Conservation (phyloP, 2,113 vertebrate genomes). For the Megaleporinus macrocephalus region DNA sequence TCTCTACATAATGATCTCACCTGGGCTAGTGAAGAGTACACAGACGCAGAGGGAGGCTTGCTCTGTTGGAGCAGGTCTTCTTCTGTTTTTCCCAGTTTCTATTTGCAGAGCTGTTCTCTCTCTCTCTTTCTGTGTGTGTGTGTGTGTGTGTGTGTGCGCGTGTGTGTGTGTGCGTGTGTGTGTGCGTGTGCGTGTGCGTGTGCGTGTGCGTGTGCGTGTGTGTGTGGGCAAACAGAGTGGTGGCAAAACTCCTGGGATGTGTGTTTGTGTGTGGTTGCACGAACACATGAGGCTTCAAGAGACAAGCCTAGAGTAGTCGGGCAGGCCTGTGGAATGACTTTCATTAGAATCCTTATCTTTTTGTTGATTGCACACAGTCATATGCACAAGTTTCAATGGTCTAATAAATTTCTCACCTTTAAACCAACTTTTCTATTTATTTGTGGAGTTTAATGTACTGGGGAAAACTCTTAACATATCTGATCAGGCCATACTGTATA, state of each 20-base stretch:
- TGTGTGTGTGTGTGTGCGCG: slow-evolving; percentile 20
- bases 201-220: slow-evolving; percentile 20
- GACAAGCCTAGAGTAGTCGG: slow-evolving; percentile 1
- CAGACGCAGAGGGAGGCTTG: slow-evolving; percentile 18
- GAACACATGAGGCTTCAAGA: slow-evolving; percentile 38
- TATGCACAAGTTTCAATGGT: too few species aligned
- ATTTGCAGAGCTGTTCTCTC: slow-evolving; percentile 32
- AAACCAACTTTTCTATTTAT: too few species aligned
- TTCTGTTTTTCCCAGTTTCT: slow-evolving; percentile 39
- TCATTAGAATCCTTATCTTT: slow-evolving; percentile 30
- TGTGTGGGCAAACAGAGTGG: slow-evolving; percentile 44
- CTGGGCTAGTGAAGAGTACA: slow-evolving; percentile 17
- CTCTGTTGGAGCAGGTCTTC: slow-evolving; percentile 38
- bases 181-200: slow-evolving; percentile 20
- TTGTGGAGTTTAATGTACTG: too few species aligned
- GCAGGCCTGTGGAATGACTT: slow-evolving; percentile 15
- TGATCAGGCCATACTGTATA: too few species aligned
- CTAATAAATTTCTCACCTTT: too few species aligned
- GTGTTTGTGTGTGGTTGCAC: slow-evolving; percentile 17
- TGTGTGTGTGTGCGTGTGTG: slow-evolving; percentile 15
- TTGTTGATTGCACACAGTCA: background rate
- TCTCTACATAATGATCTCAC: slow-evolving; percentile 52
- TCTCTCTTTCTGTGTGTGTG: too few species aligned
- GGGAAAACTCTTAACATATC: too few species aligned
- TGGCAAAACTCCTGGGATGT: slow-evolving; percentile 41